A percentile compares a stretch with the other conserved stretches of the same genome.
Evolutionary conservation across 1,140 invertebrate genomes (phyloP).

Genomic region (Nephila pilipes): DNA sequence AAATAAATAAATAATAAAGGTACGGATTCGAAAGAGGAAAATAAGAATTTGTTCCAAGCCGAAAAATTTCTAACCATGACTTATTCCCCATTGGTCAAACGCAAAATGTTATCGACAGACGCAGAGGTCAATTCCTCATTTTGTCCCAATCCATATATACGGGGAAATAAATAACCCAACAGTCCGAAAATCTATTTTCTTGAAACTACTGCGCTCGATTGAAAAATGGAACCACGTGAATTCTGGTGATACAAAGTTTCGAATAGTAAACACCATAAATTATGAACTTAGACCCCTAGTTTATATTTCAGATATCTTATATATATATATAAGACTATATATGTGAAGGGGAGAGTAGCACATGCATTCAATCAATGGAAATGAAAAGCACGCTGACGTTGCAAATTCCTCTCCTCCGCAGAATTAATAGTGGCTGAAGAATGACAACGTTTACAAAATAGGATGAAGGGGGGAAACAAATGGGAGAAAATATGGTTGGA

Average conservation of each 20-base stretch:
- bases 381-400: constrained; percentile 69
- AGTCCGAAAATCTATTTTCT: constrained; percentile 67
- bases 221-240: constrained; percentile 69
- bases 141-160: constrained; percentile 52
- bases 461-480: not conserved
- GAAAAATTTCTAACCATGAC: not conserved
- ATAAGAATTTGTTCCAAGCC: not conserved
- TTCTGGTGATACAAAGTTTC: constrained; percentile 70
- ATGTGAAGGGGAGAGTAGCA: not conserved
- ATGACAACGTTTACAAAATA: constrained; percentile 59
- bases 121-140: constrained; percentile 55
- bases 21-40: too few relatives aligned
- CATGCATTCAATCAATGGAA: constrained; percentile 66
- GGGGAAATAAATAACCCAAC: constrained; percentile 50
- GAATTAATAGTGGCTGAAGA: constrained; percentile 65
- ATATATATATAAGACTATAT: not conserved
- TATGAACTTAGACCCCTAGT: constrained; percentile 73
- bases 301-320: constrained; percentile 62
- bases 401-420: constrained; percentile 66
- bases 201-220: constrained; percentile 30
- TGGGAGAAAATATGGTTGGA: constrained; percentile 44
- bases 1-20: too few relatives aligned
- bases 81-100: constrained; percentile 1
- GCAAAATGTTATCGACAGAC: constrained; percentile 68
- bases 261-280: constrained; percentile 73